Evolutionary conservation across 2,888 invertebrate species (phyloP).

Genomic region (Ctenicera cuprea): DNA sequence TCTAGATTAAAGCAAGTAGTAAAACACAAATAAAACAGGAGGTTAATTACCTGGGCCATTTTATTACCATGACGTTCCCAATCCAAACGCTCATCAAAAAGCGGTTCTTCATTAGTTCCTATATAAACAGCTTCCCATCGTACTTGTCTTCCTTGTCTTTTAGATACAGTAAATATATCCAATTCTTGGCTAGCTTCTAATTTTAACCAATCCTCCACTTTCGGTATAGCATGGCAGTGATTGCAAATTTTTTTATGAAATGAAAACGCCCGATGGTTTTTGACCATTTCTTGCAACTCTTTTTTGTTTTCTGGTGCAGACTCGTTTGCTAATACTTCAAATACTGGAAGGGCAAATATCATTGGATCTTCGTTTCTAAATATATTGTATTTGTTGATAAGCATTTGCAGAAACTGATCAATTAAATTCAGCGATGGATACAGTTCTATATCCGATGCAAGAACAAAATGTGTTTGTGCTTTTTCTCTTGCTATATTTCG

Average conservation of each 20-base stretch:
- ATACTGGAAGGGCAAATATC: slow-evolving; percentile 63
- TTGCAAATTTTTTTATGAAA: slow-evolving; percentile 75
- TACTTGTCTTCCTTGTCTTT: slow-evolving; percentile 67
- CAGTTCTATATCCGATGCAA: slow-evolving; percentile 66
- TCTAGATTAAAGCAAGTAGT: too few relatives aligned
- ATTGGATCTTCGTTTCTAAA: slow-evolving; percentile 36
- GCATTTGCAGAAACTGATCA: slow-evolving; percentile 61
- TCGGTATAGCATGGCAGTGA: slow-evolving; percentile 72
- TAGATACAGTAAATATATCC: slow-evolving; percentile 70
- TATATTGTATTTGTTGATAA: slow-evolving; percentile 52
- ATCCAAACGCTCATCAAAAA: slow-evolving; percentile 74
- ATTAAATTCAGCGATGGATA: slow-evolving; percentile 64
- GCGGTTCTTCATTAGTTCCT: slow-evolving; percentile 72
- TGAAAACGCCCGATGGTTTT: slow-evolving; percentile 71
- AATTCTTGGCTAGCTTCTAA: slow-evolving; percentile 61
- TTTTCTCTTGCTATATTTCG: slow-evolving; percentile 64
- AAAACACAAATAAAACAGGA: too few relatives aligned
- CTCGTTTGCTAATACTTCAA: slow-evolving; percentile 70
- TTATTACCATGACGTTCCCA: slow-evolving; percentile 76
- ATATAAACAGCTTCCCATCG: slow-evolving; percentile 76
- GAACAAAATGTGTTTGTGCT: slow-evolving; percentile 64
- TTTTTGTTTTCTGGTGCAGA: slow-evolving; percentile 82
- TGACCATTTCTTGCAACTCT: slow-evolving; percentile 70
- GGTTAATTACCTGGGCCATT: slow-evolving; percentile 73
- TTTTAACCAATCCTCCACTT: slow-evolving; percentile 70